Evolutionary conservation across 2,113 vertebrate species (phyloP), one percentile per base, ranked within the genome.

Genomic region (Oryctolagus cuniculus): DNA sequence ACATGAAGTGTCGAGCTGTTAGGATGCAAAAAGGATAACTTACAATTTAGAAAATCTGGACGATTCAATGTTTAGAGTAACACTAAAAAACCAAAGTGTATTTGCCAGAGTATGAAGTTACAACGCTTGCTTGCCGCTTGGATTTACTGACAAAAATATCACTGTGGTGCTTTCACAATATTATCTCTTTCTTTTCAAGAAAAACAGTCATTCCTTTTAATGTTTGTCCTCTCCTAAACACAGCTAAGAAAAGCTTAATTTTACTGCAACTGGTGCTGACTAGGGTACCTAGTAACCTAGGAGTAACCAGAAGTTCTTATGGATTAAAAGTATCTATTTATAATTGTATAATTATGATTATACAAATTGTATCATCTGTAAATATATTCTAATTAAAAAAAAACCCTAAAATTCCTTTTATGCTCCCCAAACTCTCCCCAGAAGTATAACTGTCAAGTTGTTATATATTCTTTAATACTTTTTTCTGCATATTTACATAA

Each of bases 1-100:
- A 99, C 99, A 99, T 98, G 97, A 99, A 99, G 93, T 99, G 99
- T 94, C 99, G 99, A 1, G 99, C 99, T 99, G 98, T 90, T 81
- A 87, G 51, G 72, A 93, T 0, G 8, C 27, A 91, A 77, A 96
- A 90, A 77, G 75, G 21, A 85, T 34, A 90, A 86, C 6, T 79
- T 84, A 90, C 2, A 84, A 90, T 53, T 93, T 27, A 89, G 73
- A 88, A 96, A 86, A 83, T 67, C 27, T 74, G 19, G 6, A 67
- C 90, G 58, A 90, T 86, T 78, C 31, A 82, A 25, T 53, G 83
- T 82, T 90, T 72, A 87, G 38, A 92, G 86, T 53, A 78, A 17
- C 27, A 70, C 6, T 6, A 87, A 27, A 38, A 88, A 82, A 83
- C 34, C 75, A 25, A 90, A 38, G 27, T 86, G 53, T 9, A 78